Base-by-base conservation (phyloP, 2,113 vertebrate genomes). In the Cyanoliseus patagonus region DNA sequence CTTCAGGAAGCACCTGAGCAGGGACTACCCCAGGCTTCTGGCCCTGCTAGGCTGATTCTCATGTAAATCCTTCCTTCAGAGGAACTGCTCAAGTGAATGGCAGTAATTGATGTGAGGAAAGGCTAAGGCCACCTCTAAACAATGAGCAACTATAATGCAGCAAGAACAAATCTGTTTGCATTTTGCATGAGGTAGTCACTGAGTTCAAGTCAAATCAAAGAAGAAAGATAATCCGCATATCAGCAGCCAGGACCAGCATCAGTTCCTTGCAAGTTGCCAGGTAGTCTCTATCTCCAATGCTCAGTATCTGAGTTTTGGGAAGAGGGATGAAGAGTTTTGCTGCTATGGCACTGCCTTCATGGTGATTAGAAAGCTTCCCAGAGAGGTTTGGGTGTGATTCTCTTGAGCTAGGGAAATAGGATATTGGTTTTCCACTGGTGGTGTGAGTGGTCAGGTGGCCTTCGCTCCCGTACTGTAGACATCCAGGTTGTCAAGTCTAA, bases 41-140 rank as follows among this genome's bases (percentile, higher is more conserved):
- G 42, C 16, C 62, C 66, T 57, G 46, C 24, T 14, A 39, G 61
- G 47, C 46, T 91, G 39, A 52, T 83, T 91, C 22, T 69, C 27
- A 92, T 70, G 84, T 80, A 86, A 93, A 94, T 67, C 46, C 35
- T 83, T 64, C 30, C 30, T 70, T 72, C 51, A 80, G n/a, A 84
- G 76, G 55, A 75, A 53, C 68, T 86, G 67, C 79, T 95, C 12
- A 8, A 62, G 64, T 67, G 68, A 83, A 51, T 55, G 68, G 66
- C 86, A 86, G 64, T 74, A 90, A 86, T 35, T 78, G 94, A 80
- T 37, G 18, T 52, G 42, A 83, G 42, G 49, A 75, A 53, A 80
- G 24, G 67, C 51, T 46, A 67, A 90, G 55, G 61, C 37, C 4
- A 1, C 37, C 33, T 69, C 42, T 86, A 81, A 81, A 82, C 81